Evolutionary conservation across 1,140 invertebrate genomes (phyloP).

Genomic region (Cydia fagiglandana): DNA sequence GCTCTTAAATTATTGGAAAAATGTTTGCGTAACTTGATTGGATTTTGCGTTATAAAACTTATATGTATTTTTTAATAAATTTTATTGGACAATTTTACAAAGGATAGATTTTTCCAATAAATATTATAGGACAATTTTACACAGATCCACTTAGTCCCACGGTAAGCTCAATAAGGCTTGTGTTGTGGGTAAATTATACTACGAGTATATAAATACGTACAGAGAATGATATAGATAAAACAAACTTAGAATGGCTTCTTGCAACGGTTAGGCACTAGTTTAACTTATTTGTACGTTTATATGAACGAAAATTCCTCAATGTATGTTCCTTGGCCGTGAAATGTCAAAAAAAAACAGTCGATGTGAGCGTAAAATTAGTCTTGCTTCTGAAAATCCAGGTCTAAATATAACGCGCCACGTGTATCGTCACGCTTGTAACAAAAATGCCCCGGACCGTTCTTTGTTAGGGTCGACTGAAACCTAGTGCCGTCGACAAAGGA

Average conservation of each 20-base stretch:
- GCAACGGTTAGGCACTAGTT: too few species aligned
- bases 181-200: too few species aligned
- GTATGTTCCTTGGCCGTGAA: not conserved
- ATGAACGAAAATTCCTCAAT: not conserved
- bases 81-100: too few species aligned
- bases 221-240: too few species aligned
- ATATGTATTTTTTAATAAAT: too few species aligned
- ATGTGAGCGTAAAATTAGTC: not conserved
- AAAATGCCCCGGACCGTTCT: not conserved
- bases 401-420: constrained; percentile 9
- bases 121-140: too few species aligned
- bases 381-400: constrained; percentile 1
- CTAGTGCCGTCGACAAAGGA: not conserved
- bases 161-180: too few species aligned
- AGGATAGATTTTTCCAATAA: too few species aligned
- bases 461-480: not conserved
- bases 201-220: too few species aligned
- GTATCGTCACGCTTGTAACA: not conserved
- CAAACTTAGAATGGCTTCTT: too few species aligned
- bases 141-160: too few species aligned
- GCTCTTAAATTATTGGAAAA: not conserved
- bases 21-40: not conserved
- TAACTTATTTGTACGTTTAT: too few species aligned
- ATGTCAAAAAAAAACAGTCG: not conserved
- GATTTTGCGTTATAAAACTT: not conserved